These are phyloP conservation scores for Rhopilema esculentum DNA, from an alignment of 30 jellyfish, hydroid and myxozoan species.

Conservation along the genomic window DNA sequence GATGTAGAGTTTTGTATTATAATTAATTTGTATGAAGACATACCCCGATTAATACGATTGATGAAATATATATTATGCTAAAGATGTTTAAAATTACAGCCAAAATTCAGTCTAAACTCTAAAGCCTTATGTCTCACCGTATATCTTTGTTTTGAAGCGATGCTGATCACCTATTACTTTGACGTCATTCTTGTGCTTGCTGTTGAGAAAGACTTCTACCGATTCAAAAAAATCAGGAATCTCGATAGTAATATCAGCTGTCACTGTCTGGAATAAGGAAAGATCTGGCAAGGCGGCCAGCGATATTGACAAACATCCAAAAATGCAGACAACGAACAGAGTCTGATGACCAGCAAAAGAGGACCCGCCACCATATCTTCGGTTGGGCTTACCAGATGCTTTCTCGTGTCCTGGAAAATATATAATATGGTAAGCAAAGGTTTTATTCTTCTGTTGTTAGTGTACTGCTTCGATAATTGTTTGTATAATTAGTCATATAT, in stretches of 20 bases:
- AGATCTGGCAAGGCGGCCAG: conserved; percentile 17
- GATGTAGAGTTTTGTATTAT: too few species aligned
- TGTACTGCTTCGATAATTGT: too few species aligned
- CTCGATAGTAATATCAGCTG: conserved; percentile 62
- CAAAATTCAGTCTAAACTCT: neutral
- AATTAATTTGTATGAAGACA: too few species aligned
- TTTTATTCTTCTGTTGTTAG: too few species aligned
- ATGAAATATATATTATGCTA: too few species aligned
- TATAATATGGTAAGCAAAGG: too few species aligned
- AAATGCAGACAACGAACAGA: conserved; percentile 11
- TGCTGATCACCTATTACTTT: conserved; percentile 46
- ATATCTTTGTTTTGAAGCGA: conserved; percentile 15
- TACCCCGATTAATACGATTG: too few species aligned
- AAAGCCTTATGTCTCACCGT: conserved; percentile 32
- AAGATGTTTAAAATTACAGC: too few species aligned
- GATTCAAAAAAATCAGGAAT: conserved; percentile 34
- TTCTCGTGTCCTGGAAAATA: neutral
- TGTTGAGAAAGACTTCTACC: conserved; percentile 25
- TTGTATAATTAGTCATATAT: too few species aligned
- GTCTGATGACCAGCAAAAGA: conserved; percentile 7
- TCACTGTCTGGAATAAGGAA: conserved; percentile 26
- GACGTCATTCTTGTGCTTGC: conserved; percentile 27
- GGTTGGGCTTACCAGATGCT: neutral
- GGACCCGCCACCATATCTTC: neutral
- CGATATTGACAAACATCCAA: conserved; percentile 23